These are phyloP conservation scores for Philotrypesis tridentata DNA, from an alignment of 1,140 invertebrate genomes.

Conservation along the genomic window DNA sequence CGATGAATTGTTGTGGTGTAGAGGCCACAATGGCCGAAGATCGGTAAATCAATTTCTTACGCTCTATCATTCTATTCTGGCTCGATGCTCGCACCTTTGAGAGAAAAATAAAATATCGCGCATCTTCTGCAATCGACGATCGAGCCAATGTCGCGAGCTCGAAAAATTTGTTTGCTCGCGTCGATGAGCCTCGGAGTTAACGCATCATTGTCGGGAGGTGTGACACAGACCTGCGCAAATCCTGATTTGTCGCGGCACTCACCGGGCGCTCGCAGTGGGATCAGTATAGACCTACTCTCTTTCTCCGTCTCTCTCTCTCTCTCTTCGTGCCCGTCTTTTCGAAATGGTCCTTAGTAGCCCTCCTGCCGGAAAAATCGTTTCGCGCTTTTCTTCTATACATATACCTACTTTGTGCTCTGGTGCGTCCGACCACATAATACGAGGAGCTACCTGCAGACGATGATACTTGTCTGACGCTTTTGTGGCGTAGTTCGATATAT, in stretches of 20 bases:
- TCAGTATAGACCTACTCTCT: neutral
- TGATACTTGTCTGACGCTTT: constrained; percentile 31
- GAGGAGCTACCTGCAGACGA: constrained; percentile 46
- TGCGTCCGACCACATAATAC: constrained; percentile 35
- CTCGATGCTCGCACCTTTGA: too few species aligned
- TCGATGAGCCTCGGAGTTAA: constrained; percentile 59
- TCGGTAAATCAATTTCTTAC: neutral
- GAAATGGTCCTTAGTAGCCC: constrained; percentile 57
- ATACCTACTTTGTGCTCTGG: constrained; percentile 41
- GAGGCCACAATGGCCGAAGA: too few species aligned
- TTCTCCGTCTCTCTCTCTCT: too few species aligned
- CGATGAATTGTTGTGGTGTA: neutral
- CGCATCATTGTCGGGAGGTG: constrained; percentile 64
- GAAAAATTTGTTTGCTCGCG: constrained; percentile 48
- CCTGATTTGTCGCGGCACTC: constrained; percentile 63
- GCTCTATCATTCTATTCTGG: too few species aligned
- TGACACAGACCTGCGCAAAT: constrained; percentile 59
- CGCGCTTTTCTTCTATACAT: neutral
- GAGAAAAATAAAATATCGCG: too few species aligned
- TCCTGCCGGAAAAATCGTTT: constrained; percentile 38
- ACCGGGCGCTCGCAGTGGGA: constrained; percentile 39
- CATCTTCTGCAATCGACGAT: neutral
- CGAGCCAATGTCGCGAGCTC: neutral
- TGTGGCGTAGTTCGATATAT: neutral
- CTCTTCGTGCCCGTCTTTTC: constrained; percentile 56